Conservation (phyloP, 1,140 invertebrate genomes). For the Agrypnia vestita region DNA sequence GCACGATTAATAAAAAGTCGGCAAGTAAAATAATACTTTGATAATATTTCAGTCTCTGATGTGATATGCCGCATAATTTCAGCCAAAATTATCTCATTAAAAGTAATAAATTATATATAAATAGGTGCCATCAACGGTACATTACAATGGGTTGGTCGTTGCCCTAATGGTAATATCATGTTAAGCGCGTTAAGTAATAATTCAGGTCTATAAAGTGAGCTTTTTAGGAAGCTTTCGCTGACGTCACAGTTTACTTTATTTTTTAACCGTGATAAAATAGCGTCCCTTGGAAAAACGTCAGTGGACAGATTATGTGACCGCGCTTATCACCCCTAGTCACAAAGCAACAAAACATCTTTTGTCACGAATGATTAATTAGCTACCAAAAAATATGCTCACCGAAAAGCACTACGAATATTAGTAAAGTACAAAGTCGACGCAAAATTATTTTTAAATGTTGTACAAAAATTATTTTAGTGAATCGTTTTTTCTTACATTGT, state of each 20-base stretch:
- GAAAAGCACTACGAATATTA: no score
- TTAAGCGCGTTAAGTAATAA: conserved; percentile 31
- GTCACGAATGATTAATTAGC: conserved; percentile 20
- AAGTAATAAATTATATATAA: conserved; percentile 40
- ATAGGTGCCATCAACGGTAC: conserved; percentile 36
- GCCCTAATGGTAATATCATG: conserved; percentile 37
- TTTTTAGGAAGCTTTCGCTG: conserved; percentile 34
- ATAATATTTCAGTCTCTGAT: conserved; percentile 4
- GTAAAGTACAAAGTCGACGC: no score
- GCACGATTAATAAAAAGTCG: no score
- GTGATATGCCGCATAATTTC: conserved; percentile 9
- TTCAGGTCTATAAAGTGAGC: conserved; percentile 36
- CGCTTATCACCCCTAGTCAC: conserved; percentile 26
- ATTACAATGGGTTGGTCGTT: conserved; percentile 30
- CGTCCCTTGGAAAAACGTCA: conserved; percentile 27
- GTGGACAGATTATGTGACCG: conserved; percentile 29
- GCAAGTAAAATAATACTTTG: neutral
- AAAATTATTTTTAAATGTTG: no score
- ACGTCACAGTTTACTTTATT: conserved; percentile 23
- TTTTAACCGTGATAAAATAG: conserved; percentile 23
- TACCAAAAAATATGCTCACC: neutral
- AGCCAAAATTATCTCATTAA: conserved; percentile 32
- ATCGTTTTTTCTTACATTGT: no score
- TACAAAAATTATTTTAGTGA: no score
- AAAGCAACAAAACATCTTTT: conserved; percentile 17